Evolutionary conservation across 1,140 invertebrate genomes (phyloP).

Genomic region (Anastrepha obliqua): DNA sequence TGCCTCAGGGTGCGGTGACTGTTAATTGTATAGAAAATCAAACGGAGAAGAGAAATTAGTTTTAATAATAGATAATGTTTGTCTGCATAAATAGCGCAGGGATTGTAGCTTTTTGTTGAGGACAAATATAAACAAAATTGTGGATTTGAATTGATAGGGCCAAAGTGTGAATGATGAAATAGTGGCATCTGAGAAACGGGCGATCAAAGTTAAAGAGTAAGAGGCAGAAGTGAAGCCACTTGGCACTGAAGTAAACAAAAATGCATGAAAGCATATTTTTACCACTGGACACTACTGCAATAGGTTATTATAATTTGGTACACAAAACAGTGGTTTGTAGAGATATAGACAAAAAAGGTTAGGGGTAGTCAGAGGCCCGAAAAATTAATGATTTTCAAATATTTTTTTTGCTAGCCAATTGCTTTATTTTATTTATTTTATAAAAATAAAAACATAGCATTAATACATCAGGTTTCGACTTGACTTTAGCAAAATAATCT

Average conservation of each 20-base stretch:
- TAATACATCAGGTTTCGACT: too few relatives aligned
- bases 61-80: too few relatives aligned
- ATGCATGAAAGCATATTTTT: background rate
- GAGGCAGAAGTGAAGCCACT: background rate
- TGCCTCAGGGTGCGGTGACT: too few relatives aligned
- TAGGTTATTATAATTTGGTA: background rate
- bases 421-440: background rate
- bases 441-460: too few relatives aligned
- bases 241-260: background rate
- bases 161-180: background rate
- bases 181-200: background rate
- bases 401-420: background rate
- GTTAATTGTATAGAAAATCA: too few relatives aligned
- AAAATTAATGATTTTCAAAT: background rate
- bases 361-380: too few relatives aligned
- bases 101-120: constrained; percentile 6
- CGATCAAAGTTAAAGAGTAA: background rate
- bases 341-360: background rate
- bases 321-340: background rate
- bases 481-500: too few relatives aligned
- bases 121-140: constrained; percentile 49
- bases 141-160: background rate
- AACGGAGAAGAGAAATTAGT: too few relatives aligned
- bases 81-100: background rate
- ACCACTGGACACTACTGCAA: too few relatives aligned